Percentiles rank a stretch among this genome's conserved stretches.
These are phyloP conservation scores for Leguminivora glycinivorella DNA, from an alignment of 1,140 invertebrate genomes.

Conservation along the genomic window DNA sequence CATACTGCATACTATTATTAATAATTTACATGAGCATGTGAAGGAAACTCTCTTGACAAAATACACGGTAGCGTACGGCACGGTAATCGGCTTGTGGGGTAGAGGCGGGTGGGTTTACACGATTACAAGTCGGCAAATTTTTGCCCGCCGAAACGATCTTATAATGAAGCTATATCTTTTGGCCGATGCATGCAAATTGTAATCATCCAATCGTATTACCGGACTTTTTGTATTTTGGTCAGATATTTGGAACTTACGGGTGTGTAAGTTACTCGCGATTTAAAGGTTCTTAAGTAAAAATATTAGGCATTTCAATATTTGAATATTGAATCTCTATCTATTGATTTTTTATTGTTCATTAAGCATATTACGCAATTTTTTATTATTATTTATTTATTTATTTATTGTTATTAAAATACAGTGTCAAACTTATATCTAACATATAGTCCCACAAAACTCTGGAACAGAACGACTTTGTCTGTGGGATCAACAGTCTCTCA, in stretches of 20 bases:
- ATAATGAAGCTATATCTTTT: slow-evolving; percentile 3
- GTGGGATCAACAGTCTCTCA: too few relatives aligned
- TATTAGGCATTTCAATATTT: too few relatives aligned
- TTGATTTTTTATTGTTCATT: too few relatives aligned
- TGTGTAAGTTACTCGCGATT: not conserved
- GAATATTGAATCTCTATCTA: too few relatives aligned
- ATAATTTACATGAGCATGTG: slow-evolving; percentile 19
- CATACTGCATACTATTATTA: not conserved
- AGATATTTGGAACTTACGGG: not conserved
- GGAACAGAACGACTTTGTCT: too few relatives aligned
- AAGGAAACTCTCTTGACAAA: slow-evolving; percentile 7
- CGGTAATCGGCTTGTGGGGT: slow-evolving; percentile 18
- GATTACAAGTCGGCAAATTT: slow-evolving; percentile 24
- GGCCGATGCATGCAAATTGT: slow-evolving; percentile 3
- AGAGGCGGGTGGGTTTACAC: slow-evolving; percentile 9
- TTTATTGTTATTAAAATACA: too few relatives aligned
- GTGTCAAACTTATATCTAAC: too few relatives aligned
- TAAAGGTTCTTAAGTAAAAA: too few relatives aligned
- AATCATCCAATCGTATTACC: not conserved
- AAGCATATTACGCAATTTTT: too few relatives aligned
- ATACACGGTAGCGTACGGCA: slow-evolving; percentile 24
- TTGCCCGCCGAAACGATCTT: not conserved
- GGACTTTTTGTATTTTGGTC: not conserved
- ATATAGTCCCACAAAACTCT: too few relatives aligned
- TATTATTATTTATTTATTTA: too few relatives aligned